A percentile compares a stretch with the other conserved stretches of the same genome.
phyloP scores from a whole-genome alignment of 2,113 vertebrate species.

The Ginglymostoma cirratum region DNA sequence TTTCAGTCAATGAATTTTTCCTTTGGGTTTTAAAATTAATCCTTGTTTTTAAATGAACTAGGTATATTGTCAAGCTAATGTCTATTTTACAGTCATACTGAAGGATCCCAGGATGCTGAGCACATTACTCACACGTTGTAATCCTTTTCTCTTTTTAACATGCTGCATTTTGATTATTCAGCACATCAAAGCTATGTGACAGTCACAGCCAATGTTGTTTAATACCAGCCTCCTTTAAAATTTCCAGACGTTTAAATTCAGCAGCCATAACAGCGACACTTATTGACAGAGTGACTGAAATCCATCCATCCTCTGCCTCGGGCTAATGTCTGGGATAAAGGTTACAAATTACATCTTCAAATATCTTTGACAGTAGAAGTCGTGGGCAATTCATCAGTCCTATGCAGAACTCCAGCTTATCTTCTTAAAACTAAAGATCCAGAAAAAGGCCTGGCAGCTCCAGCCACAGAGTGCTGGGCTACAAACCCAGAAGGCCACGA shows the following conservation, averaged over 20 bases:
- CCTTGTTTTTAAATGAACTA: constrained; percentile 27
- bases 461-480: neutral
- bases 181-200: constrained; percentile 31
- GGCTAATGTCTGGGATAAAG: constrained; percentile 38
- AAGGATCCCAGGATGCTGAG: constrained; percentile 26
- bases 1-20: constrained; percentile 15
- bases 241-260: constrained; percentile 37
- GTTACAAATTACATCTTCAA: constrained; percentile 38
- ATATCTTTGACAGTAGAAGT: constrained; percentile 37
- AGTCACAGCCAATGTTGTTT: constrained; percentile 34
- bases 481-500: neutral
- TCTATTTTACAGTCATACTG: neutral
- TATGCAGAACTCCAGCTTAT: constrained; percentile 35
- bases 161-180: constrained; percentile 37
- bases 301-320: constrained; percentile 30
- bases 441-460: constrained; percentile 29
- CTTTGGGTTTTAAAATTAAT: constrained; percentile 33
- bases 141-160: constrained; percentile 36
- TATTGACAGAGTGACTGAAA: constrained; percentile 38
- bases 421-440: constrained; percentile 19
- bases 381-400: constrained; percentile 31
- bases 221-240: constrained; percentile 36
- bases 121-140: constrained; percentile 35
- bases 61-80: constrained; percentile 9
- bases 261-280: constrained; percentile 35